A percentile compares a stretch with the other conserved stretches of the same genome.
Evolutionary conservation across 2,797 vertebrate genomes (phyloP).

Genomic region (Hemitrygon akajei): DNA sequence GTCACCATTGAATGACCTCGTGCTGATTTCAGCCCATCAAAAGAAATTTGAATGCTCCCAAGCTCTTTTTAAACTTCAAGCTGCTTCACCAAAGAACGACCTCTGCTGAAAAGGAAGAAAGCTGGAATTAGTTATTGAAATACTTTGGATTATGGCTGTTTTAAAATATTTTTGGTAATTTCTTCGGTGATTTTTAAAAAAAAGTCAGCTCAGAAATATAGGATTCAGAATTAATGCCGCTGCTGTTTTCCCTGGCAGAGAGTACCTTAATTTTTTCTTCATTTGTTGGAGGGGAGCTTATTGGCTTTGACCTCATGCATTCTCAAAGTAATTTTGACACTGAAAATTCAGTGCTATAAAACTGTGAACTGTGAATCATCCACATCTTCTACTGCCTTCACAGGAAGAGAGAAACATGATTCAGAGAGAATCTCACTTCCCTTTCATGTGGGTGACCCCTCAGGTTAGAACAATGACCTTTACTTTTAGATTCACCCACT

Average conservation of each 20-base stretch:
- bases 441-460: no score
- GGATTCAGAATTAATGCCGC: not conserved
- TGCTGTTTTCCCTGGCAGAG: not conserved
- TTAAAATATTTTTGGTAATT: not conserved
- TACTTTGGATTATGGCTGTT: not conserved
- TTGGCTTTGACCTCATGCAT: not conserved
- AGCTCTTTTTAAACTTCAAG: no score
- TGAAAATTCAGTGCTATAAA: not conserved
- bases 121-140: not conserved
- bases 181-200: not conserved
- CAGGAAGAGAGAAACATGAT: no score
- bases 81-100: no score
- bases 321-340: not conserved
- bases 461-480: no score
- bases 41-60: no score
- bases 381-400: no score
- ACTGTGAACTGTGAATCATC: not conserved
- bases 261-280: not conserved
- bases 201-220: not conserved
- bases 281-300: not conserved
- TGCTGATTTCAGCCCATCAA: no score
- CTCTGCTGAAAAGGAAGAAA: not conserved
- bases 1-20: no score
- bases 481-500: no score
- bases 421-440: no score